Conservation (phyloP, 2,113 vertebrate genomes). For the Delphinus delphis region DNA sequence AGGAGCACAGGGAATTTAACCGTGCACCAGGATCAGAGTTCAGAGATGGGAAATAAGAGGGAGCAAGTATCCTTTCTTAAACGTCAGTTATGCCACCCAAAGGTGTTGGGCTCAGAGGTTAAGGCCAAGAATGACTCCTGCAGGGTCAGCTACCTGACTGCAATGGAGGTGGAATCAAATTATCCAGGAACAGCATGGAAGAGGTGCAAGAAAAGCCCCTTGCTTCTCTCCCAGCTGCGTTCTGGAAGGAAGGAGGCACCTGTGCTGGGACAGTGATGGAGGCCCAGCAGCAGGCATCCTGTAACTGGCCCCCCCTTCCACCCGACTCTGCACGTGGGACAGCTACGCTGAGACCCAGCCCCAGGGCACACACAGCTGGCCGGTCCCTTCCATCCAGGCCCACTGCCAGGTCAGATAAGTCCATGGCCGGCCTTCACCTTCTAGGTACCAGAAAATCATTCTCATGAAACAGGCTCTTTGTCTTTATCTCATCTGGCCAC, state of each 20-base stretch:
- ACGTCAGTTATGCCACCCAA: neutral
- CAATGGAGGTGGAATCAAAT: neutral
- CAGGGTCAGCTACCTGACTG: neutral
- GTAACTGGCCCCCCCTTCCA: neutral
- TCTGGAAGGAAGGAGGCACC: neutral
- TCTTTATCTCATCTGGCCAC: neutral
- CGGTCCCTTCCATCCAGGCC: neutral
- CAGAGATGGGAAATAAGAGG: neutral
- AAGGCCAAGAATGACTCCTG: neutral
- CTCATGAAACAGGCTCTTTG: neutral
- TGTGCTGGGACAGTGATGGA: neutral
- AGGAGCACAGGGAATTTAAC: neutral
- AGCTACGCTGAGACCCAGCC: neutral
- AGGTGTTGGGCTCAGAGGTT: neutral
- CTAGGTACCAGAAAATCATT: neutral
- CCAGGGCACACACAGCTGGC: neutral
- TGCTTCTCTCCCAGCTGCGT: neutral
- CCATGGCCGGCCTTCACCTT: neutral
- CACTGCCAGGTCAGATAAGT: neutral
- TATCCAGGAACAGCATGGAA: neutral
- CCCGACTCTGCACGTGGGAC: accelerated
- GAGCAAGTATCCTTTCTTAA: neutral
- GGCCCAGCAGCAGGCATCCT: neutral
- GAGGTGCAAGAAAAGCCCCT: neutral
- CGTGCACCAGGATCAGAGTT: neutral